Evolutionary conservation across 2,113 vertebrate species (phyloP).

Genomic region (Gorilla gorilla): DNA sequence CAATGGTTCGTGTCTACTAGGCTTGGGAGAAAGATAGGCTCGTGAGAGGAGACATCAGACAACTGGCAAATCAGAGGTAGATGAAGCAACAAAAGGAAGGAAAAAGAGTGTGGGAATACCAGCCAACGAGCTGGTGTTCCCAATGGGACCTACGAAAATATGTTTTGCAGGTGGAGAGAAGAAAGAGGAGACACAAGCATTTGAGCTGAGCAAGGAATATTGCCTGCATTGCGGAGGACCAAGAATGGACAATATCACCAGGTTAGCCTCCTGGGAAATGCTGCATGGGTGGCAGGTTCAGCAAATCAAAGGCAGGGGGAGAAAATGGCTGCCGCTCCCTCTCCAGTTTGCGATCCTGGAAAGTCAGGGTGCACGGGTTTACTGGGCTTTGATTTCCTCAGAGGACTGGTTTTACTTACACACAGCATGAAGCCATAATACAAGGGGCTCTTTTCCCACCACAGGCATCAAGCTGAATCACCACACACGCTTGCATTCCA

Average conservation of each 20-base stretch:
- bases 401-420: too few species aligned
- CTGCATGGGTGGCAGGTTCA: accelerated
- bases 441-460: background rate
- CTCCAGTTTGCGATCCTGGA: background rate
- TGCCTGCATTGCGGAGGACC: background rate
- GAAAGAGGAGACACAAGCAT: background rate
- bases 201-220: background rate
- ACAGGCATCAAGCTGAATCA: background rate
- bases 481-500: background rate
- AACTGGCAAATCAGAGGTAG: background rate
- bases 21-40: background rate
- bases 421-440: too few species aligned
- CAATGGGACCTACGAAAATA: background rate
- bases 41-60: background rate
- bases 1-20: background rate
- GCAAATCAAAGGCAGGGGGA: background rate
- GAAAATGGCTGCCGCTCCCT: background rate
- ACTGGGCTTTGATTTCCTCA: too few species aligned
- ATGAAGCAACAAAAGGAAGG: background rate
- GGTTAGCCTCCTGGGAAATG: background rate
- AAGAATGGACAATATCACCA: background rate
- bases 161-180: background rate
- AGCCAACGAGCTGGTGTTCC: background rate
- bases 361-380: background rate
- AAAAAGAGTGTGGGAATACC: background rate